Conservation (phyloP, 2,113 vertebrate genomes). For the Ochotona princeps region DNA sequence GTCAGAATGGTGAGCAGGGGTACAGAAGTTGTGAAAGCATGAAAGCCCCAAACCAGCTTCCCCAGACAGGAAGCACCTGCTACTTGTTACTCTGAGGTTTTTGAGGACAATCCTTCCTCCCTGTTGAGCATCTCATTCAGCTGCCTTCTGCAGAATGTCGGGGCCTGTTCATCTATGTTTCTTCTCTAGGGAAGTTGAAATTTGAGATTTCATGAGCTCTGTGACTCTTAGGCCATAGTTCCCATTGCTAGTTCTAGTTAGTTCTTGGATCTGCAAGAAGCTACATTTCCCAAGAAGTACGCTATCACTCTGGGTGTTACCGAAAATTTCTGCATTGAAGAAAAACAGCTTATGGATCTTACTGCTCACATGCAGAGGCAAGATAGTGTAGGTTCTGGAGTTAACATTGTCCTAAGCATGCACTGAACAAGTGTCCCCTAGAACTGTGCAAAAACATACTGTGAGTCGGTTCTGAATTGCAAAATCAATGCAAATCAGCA, state of each 20-base stretch:
- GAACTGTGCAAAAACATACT: not conserved
- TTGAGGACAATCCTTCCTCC: not conserved
- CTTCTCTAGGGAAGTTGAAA: not conserved
- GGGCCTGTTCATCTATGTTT: not conserved
- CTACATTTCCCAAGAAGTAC: not conserved
- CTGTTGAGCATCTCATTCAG: accelerated
- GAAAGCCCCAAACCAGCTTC: not conserved
- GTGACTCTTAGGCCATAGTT: not conserved
- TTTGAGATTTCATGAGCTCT: not conserved
- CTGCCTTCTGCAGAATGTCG: not conserved
- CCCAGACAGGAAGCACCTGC: not conserved
- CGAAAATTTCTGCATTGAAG: not conserved
- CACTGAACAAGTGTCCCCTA: not conserved
- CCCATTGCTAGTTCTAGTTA: no score
- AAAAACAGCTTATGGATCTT: not conserved
- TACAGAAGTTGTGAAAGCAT: not conserved
- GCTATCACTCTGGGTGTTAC: not conserved
- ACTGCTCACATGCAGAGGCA: not conserved
- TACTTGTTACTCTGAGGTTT: not conserved
- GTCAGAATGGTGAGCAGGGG: not conserved
- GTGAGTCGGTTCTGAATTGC: not conserved
- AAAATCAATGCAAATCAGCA: not conserved
- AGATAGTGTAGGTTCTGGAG: no score
- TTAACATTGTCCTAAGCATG: not conserved
- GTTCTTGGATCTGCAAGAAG: not conserved